Conservation (phyloP, 2,888 invertebrate species). For the Serrognathus titanus region DNA sequence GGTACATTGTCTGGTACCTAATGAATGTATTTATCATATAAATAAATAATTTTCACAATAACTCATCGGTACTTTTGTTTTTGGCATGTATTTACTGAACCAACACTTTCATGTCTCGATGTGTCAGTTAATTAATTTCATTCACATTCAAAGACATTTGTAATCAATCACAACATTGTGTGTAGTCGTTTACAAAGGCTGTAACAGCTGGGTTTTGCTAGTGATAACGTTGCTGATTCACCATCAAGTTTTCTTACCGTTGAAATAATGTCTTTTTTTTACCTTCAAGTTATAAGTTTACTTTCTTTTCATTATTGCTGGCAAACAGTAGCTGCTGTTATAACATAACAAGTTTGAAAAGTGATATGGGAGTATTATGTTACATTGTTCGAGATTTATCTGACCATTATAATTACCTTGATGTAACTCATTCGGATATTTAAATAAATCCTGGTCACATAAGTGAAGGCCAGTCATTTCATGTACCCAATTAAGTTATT, state of each 20-base stretch:
- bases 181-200: constrained; percentile 10
- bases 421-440: no score
- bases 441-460: no score
- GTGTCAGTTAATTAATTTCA: neutral
- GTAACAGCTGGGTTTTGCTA: constrained; percentile 19
- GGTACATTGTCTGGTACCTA: constrained; percentile 21
- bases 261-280: neutral
- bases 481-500: no score
- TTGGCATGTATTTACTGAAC: constrained; percentile 34
- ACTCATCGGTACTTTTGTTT: constrained; percentile 21
- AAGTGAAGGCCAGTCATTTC: no score
- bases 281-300: neutral
- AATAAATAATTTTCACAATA: constrained; percentile 27
- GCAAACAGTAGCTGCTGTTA: constrained; percentile 19
- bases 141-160: neutral
- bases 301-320: constrained; percentile 15
- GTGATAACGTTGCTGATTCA: constrained; percentile 9
- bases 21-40: constrained; percentile 23
- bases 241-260: neutral
- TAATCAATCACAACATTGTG: neutral
- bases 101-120: constrained; percentile 17
- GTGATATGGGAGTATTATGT: constrained; percentile 12
- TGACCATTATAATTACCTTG: neutral
- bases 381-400: neutral
- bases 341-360: neutral